These are phyloP conservation scores for Aurelia aurita complex sp. Pacific DNA, from an alignment of 30 jellyfish, hydroid and myxozoan species.

Conservation along the genomic window DNA sequence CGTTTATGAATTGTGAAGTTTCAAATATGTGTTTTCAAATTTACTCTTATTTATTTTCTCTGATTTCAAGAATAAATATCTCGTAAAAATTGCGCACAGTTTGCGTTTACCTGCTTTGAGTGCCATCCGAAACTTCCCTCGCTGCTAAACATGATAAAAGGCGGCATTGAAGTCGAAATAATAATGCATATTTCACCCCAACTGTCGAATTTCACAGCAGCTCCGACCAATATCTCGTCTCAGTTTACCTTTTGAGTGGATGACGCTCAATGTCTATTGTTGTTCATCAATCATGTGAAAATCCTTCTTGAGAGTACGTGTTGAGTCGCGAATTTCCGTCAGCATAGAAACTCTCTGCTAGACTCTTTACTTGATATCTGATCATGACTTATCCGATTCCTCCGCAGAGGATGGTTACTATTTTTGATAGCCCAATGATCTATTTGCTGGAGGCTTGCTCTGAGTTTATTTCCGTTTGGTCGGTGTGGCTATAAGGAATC, in stretches of 20 bases:
- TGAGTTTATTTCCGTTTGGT: too few relatives aligned
- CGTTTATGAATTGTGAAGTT: too few relatives aligned
- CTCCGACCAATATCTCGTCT: constrained; percentile 5
- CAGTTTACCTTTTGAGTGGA: constrained; percentile 22
- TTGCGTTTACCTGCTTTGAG: background rate
- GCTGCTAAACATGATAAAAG: background rate
- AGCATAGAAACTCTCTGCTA: background rate
- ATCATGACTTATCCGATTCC: background rate
- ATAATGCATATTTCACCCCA: constrained; percentile 1
- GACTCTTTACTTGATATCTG: background rate
- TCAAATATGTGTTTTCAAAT: background rate
- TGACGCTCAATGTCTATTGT: constrained; percentile 49
- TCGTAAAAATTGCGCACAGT: background rate
- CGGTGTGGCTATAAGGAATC: too few relatives aligned
- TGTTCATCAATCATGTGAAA: constrained; percentile 48
- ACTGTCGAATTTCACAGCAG: constrained; percentile 8
- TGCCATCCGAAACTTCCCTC: background rate
- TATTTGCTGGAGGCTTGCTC: too few relatives aligned
- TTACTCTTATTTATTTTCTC: background rate
- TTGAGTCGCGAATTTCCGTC: constrained; percentile 42
- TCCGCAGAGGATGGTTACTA: too few relatives aligned
- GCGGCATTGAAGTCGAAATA: background rate
- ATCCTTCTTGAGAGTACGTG: constrained; percentile 8
- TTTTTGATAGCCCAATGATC: too few relatives aligned
- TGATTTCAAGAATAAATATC: background rate